These are phyloP conservation scores for Isoperla grammatica DNA, from an alignment of 2,888 invertebrate genomes.

Conservation along the genomic window DNA sequence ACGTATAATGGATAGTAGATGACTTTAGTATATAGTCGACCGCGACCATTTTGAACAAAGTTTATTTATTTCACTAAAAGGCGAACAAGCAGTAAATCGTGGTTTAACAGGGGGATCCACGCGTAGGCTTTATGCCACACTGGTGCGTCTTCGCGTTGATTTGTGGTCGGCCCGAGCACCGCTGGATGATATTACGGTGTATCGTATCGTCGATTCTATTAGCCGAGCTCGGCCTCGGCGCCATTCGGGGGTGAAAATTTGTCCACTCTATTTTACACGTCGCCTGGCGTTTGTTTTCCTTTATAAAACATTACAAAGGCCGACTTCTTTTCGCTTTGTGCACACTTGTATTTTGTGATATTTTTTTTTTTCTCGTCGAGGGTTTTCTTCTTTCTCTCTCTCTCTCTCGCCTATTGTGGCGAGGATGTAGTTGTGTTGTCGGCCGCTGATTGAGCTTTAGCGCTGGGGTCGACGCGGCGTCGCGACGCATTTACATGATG, in stretches of 20 bases:
- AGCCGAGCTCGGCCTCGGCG: too few relatives aligned
- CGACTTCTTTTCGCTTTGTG: background rate
- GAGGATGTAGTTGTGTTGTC: background rate
- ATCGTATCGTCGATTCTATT: too few relatives aligned
- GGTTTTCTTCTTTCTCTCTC: constrained; percentile 4
- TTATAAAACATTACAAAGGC: constrained; percentile 1
- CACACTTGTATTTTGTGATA: background rate
- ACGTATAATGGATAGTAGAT: too few relatives aligned
- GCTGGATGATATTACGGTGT: too few relatives aligned
- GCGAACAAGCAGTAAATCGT: background rate
- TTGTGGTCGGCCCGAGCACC: too few relatives aligned
- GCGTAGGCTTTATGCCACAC: too few relatives aligned
- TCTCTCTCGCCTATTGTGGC: constrained; percentile 1
- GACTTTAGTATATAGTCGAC: too few relatives aligned
- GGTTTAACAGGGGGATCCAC: too few relatives aligned
- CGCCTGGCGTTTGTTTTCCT: background rate
- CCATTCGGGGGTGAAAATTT: constrained; percentile 3
- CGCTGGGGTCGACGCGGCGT: constrained; percentile 10
- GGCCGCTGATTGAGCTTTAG: constrained; percentile 18
- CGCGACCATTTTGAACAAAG: background rate
- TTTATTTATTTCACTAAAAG: background rate
- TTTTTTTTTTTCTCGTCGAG: background rate
- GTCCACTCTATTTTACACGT: constrained; percentile 8
- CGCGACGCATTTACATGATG: constrained; percentile 13
- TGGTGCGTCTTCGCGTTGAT: too few relatives aligned